A percentile compares a stretch with the other conserved stretches of the same genome.
These are phyloP conservation scores for Musca vetustissima DNA, from an alignment of 1,140 invertebrate genomes.

Conservation along the genomic window DNA sequence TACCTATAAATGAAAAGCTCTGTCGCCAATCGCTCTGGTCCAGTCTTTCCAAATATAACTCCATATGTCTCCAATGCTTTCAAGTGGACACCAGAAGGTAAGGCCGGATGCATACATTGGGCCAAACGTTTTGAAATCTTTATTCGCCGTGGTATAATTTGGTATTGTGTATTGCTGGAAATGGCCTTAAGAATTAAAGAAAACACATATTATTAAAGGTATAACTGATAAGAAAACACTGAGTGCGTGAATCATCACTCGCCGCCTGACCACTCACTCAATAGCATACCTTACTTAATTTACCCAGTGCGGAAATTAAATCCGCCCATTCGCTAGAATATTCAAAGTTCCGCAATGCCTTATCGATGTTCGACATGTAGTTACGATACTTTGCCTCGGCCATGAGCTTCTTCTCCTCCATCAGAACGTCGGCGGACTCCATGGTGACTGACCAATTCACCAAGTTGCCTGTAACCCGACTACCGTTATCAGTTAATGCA, in stretches of 20 bases:
- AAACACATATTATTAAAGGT: slow-evolving; percentile 6
- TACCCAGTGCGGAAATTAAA: slow-evolving; percentile 87
- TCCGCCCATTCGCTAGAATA: slow-evolving; percentile 96
- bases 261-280: slow-evolving; percentile 1
- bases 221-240: neutral
- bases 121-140: slow-evolving; percentile 91
- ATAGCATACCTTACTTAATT: slow-evolving; percentile 81
- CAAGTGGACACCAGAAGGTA: slow-evolving; percentile 89
- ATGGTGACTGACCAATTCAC: slow-evolving; percentile 32
- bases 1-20: slow-evolving; percentile 85
- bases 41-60: slow-evolving; percentile 90
- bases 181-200: slow-evolving; percentile 74
- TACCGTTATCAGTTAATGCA: too few species aligned
- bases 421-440: slow-evolving; percentile 51
- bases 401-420: slow-evolving; percentile 73
- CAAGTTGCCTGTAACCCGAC: too few species aligned
- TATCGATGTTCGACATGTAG: slow-evolving; percentile 82
- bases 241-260: too few species aligned
- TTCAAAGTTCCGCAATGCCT: slow-evolving; percentile 89
- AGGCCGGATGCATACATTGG: slow-evolving; percentile 92
- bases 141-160: slow-evolving; percentile 86
- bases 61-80: slow-evolving; percentile 94
- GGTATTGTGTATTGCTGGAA: slow-evolving; percentile 76
- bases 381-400: slow-evolving; percentile 77
- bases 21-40: slow-evolving; percentile 76